phyloP scores from a whole-genome alignment of 1,140 invertebrate species.

The Zaprionus taronus region DNA sequence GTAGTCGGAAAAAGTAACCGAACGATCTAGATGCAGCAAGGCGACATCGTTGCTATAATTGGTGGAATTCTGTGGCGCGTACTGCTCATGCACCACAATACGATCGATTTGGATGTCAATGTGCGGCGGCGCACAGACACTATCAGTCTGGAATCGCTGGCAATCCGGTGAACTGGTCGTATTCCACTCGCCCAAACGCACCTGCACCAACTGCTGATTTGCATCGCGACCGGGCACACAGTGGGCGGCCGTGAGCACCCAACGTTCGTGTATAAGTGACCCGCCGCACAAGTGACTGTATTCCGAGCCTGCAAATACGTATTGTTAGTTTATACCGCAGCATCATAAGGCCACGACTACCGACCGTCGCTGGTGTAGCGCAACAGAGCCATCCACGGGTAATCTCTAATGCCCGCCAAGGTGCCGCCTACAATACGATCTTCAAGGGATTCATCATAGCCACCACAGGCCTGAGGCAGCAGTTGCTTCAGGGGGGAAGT shows the following conservation, averaged over 20 bases:
- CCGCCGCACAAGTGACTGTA: slow-evolving; percentile 49
- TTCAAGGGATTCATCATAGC: background rate
- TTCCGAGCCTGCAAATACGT: slow-evolving; percentile 12
- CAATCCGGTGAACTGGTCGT: slow-evolving; percentile 17
- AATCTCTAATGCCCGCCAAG: slow-evolving; percentile 36
- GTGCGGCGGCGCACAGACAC: slow-evolving; percentile 31
- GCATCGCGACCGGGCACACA: slow-evolving; percentile 23
- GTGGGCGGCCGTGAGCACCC: slow-evolving; percentile 60
- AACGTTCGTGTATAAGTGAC: slow-evolving; percentile 43
- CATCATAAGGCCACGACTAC: too few relatives aligned
- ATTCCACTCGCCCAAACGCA: slow-evolving; percentile 61
- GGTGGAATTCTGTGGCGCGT: background rate
- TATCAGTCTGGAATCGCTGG: slow-evolving; percentile 16
- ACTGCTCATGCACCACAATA: slow-evolving; percentile 49
- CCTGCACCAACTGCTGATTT: background rate
- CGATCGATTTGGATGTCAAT: slow-evolving; percentile 38
- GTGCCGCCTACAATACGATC: slow-evolving; percentile 43
- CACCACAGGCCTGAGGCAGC: slow-evolving; percentile 41
- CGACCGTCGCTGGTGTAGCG: slow-evolving; percentile 40
- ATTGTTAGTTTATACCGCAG: background rate
- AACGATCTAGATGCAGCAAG: slow-evolving; percentile 27
- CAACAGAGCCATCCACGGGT: slow-evolving; percentile 62
- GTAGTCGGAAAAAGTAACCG: slow-evolving; percentile 34
- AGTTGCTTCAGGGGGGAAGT: background rate
- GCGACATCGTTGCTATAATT: slow-evolving; percentile 51